Conservation (phyloP, 2,113 vertebrate genomes). For the Phoenicopterus ruber region DNA sequence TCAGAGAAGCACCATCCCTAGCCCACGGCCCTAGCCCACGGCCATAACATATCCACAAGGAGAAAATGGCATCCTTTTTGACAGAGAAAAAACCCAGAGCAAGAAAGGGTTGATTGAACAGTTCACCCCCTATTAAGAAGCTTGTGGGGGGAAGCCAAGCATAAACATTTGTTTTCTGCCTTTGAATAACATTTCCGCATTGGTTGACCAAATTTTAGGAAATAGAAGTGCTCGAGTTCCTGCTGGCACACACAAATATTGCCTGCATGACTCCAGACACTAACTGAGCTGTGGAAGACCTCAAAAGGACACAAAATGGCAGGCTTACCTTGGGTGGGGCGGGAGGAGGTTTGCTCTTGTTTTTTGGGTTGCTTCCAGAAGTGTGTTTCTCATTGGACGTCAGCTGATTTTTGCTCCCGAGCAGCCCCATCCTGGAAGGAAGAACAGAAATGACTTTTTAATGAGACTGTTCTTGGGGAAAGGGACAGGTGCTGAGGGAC, state of each 20-base stretch:
- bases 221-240: background rate
- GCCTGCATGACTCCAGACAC: background rate
- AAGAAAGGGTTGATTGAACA: background rate
- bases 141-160: background rate
- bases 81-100: background rate
- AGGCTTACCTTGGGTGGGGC: conserved; percentile 30
- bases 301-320: background rate
- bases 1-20: background rate
- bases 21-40: background rate
- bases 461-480: background rate
- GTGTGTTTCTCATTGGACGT: background rate
- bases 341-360: background rate
- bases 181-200: background rate
- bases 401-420: conserved; percentile 36
- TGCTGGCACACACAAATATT: background rate
- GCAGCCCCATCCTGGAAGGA: conserved; percentile 53
- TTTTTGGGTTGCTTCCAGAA: background rate
- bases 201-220: background rate
- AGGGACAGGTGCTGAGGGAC: background rate
- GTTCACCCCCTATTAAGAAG: background rate
- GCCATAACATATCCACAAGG: too few relatives aligned
- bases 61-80: background rate
- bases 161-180: background rate
- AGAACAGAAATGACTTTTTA: background rate
- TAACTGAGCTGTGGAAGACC: background rate